These are phyloP conservation scores for Rhamphomyia laevipes DNA, from an alignment of 2,888 invertebrate species.

Conservation along the genomic window DNA sequence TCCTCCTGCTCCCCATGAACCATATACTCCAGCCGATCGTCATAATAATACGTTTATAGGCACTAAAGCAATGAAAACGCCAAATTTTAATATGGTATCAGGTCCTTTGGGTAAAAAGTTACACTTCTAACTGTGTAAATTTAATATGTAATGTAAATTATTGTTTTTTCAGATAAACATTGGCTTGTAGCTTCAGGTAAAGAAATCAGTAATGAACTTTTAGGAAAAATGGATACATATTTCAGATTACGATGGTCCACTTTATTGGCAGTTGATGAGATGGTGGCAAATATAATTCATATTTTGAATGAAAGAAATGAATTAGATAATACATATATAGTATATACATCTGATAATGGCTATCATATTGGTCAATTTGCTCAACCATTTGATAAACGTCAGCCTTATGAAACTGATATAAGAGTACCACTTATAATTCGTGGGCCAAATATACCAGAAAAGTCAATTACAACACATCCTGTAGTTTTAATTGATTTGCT, in stretches of 20 bases:
- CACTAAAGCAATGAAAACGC: conserved; percentile 50
- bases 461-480: conserved; percentile 41
- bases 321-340: conserved; percentile 63
- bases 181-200: conserved; percentile 59
- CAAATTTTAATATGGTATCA: conserved; percentile 50
- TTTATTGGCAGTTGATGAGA: conserved; percentile 75
- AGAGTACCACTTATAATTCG: conserved; percentile 69
- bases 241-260: conserved; percentile 69
- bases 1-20: conserved; percentile 78
- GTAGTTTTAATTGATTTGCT: conserved; percentile 71
- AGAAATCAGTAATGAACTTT: conserved; percentile 46
- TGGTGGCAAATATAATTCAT: conserved; percentile 53
- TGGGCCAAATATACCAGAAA: conserved; percentile 51
- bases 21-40: conserved; percentile 69
- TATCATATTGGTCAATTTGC: conserved; percentile 86
- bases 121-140: neutral
- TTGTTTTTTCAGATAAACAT: conserved; percentile 57
- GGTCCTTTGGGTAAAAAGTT: conserved; percentile 19
- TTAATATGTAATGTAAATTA: neutral
- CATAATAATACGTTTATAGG: conserved; percentile 51
- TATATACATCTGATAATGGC: conserved; percentile 84
- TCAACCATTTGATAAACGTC: conserved; percentile 78
- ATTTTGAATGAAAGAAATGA: conserved; percentile 43
- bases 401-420: conserved; percentile 83
- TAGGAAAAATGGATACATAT: conserved; percentile 53